Percentiles rank a stretch among this genome's conserved stretches.
Conservation (phyloP, 2,888 invertebrate species). For the Thymelicus lineola region DNA sequence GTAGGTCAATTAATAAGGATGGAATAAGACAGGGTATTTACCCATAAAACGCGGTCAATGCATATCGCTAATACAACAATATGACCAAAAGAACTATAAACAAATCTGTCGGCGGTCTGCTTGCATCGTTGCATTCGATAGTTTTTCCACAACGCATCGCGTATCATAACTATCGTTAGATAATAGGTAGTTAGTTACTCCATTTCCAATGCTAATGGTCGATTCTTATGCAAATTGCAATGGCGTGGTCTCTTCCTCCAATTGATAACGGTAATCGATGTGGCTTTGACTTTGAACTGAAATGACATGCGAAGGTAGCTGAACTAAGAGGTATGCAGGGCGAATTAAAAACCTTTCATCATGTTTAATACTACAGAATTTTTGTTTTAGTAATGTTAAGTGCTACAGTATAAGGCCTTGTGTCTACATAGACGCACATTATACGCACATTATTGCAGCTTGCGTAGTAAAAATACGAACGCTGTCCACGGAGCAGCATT, state of each 20-base stretch:
- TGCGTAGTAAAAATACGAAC: too few relatives aligned
- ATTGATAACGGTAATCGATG: slow-evolving; percentile 17
- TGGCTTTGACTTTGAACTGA: slow-evolving; percentile 9
- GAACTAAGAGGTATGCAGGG: too few relatives aligned
- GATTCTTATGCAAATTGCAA: slow-evolving; percentile 35
- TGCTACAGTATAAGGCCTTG: too few relatives aligned
- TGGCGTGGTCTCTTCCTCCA: slow-evolving; percentile 22
- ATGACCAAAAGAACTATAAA: slow-evolving; percentile 21
- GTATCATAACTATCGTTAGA: slow-evolving; percentile 37
- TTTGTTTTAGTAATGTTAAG: too few relatives aligned
- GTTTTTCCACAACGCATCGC: slow-evolving; percentile 25
- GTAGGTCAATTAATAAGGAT: too few relatives aligned
- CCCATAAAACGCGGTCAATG: too few relatives aligned
- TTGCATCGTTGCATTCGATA: background rate
- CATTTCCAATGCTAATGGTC: slow-evolving; percentile 32
- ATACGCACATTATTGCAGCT: too few relatives aligned
- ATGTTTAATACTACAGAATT: too few relatives aligned
- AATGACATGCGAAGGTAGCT: background rate
- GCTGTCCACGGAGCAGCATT: too few relatives aligned
- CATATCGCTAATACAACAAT: background rate
- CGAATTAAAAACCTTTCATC: too few relatives aligned
- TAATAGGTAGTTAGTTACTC: slow-evolving; percentile 25
- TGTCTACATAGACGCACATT: too few relatives aligned
- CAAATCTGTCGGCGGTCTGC: background rate
- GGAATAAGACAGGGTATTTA: too few relatives aligned